Conservation (phyloP, 2,888 invertebrate species). For the Hermodice carunculata region DNA sequence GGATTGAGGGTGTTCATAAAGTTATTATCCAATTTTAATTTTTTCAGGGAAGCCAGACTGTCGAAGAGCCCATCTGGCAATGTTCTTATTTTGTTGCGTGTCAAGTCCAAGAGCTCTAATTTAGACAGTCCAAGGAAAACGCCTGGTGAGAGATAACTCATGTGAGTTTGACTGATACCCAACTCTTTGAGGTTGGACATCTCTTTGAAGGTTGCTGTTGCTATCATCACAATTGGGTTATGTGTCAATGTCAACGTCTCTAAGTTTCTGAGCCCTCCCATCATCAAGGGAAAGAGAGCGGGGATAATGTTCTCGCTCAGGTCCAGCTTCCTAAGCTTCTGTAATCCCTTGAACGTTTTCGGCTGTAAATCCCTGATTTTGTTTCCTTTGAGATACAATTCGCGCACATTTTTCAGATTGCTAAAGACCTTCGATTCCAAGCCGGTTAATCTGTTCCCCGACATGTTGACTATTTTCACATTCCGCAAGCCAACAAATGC, state of each 20-base stretch:
- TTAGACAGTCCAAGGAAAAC: constrained; percentile 37
- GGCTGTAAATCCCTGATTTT: constrained; percentile 41
- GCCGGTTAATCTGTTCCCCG: constrained; percentile 22
- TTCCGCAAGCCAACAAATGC: constrained; percentile 32
- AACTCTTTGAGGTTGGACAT: constrained; percentile 33
- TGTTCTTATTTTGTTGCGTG: constrained; percentile 28
- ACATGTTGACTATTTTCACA: constrained; percentile 25
- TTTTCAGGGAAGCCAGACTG: constrained; percentile 18
- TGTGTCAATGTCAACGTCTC: constrained; percentile 29
- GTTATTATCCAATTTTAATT: constrained; percentile 32
- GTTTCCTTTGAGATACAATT: constrained; percentile 32
- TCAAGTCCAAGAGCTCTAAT: constrained; percentile 23
- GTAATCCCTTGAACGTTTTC: constrained; percentile 22
- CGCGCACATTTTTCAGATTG: constrained; percentile 20
- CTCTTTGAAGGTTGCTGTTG: constrained; percentile 29
- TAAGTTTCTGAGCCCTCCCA: constrained; percentile 32
- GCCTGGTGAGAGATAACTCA: constrained; percentile 28
- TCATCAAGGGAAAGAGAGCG: constrained; percentile 44
- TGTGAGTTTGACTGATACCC: constrained; percentile 25
- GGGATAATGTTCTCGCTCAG: constrained; percentile 37
- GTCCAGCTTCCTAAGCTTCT: constrained; percentile 29
- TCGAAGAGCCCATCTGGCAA: constrained; percentile 32
- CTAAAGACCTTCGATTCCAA: constrained; percentile 37
- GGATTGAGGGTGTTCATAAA: constrained; percentile 36
- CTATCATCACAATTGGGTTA: constrained; percentile 37